Evolutionary conservation across 1,140 invertebrate species (phyloP).

Genomic region (Drosophila sechellia): DNA sequence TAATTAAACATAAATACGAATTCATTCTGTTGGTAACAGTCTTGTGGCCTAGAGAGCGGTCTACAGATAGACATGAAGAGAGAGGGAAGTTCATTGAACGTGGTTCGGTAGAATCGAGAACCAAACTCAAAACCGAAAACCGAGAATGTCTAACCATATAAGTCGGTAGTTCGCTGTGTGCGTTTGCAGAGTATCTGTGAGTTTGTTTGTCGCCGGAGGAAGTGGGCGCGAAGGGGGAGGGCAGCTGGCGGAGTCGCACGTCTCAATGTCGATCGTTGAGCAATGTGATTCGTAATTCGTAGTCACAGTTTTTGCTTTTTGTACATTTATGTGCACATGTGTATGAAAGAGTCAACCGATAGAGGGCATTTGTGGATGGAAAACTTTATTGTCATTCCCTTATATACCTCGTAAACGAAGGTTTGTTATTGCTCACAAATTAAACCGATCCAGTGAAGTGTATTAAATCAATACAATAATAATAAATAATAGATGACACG

Average conservation of each 20-base stretch:
- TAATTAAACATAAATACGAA: conserved; percentile 65
- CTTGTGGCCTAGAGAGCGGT: conserved; percentile 37
- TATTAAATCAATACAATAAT: no score
- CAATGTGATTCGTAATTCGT: conserved; percentile 38
- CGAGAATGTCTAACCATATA: conserved; percentile 56
- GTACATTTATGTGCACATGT: conserved; percentile 9
- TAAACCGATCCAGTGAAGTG: background rate
- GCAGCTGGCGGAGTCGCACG: conserved; percentile 26
- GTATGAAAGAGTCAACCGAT: conserved; percentile 11
- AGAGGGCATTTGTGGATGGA: conserved; percentile 2
- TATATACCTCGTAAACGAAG: background rate
- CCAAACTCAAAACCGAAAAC: conserved; percentile 36
- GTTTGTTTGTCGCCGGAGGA: conserved; percentile 16
- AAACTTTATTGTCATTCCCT: background rate
- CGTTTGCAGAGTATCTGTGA: conserved; percentile 20
- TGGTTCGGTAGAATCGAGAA: conserved; percentile 15
- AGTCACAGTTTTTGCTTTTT: conserved; percentile 20
- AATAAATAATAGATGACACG: no score
- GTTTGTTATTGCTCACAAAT: conserved; percentile 1
- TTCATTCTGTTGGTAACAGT: conserved; percentile 24
- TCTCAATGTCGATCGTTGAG: conserved; percentile 47
- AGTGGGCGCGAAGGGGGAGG: background rate
- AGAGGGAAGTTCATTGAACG: conserved; percentile 70
- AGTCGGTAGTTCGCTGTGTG: conserved; percentile 11
- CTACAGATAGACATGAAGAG: background rate